A percentile compares a stretch with the other conserved stretches of the same genome.
Evolutionary conservation across 2,113 vertebrate genomes (phyloP).

Genomic region (Nycticryphes semicollaris): DNA sequence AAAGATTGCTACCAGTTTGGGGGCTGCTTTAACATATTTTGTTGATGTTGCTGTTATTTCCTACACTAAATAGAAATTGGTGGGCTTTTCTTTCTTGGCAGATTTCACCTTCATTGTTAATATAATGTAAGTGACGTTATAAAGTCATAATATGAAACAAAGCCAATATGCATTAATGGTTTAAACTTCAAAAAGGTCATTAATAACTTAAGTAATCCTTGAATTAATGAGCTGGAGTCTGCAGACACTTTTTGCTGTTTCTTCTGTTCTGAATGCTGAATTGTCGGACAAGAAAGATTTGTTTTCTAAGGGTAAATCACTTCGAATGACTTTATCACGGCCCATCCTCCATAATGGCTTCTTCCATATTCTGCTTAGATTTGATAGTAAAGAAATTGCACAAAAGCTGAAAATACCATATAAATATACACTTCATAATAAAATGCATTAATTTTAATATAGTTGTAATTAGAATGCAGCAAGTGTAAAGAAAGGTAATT

Average conservation of each 20-base stretch:
- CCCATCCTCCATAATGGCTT: neutral
- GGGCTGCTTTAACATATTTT: neutral
- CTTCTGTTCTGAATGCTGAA: neutral
- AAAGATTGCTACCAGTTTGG: neutral
- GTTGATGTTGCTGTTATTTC: neutral
- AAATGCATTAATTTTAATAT: neutral
- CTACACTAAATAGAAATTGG: neutral
- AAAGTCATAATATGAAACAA: constrained; percentile 32
- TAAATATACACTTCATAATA: neutral
- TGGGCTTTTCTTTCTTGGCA: neutral
- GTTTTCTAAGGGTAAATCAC: neutral
- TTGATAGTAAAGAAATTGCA: neutral
- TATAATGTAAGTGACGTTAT: neutral
- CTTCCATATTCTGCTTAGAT: neutral
- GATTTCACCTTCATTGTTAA: constrained; percentile 4
- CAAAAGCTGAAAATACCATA: neutral
- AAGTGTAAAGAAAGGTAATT: neutral
- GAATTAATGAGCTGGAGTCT: constrained; percentile 33
- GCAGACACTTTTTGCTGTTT: neutral
- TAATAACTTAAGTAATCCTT: constrained; percentile 36
- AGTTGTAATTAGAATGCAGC: neutral
- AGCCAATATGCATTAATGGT: neutral
- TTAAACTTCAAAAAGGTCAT: constrained; percentile 28
- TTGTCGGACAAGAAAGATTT: neutral
- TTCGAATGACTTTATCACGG: neutral